These are phyloP conservation scores for Astropecten irregularis DNA, from an alignment of 53 echinoderm and acorn worm species.

Conservation along the genomic window DNA sequence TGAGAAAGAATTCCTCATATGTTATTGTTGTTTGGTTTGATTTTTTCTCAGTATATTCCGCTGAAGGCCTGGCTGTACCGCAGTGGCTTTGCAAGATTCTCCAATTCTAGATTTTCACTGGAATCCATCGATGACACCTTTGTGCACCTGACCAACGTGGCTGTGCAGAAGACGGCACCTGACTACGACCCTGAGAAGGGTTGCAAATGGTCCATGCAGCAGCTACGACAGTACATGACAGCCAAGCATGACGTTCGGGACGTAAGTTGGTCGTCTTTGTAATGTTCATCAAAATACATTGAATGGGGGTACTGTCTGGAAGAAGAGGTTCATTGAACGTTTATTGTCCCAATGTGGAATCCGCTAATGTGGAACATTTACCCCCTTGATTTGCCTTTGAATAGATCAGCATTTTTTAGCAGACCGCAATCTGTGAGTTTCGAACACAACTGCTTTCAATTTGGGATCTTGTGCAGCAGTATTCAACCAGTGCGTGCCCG, in stretches of 20 bases:
- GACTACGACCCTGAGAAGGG: slow-evolving; percentile 99
- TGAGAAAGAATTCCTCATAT: too few species aligned
- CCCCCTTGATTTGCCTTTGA: too few species aligned
- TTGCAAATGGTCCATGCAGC: slow-evolving; percentile 98
- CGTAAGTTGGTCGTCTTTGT: slow-evolving; percentile 52
- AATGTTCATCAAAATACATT: too few species aligned
- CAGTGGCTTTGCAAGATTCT: slow-evolving; percentile 97
- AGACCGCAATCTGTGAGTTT: too few species aligned
- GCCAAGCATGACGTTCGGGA: slow-evolving; percentile 88
- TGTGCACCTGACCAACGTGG: slow-evolving; percentile 98
- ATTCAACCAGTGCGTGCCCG: too few species aligned
- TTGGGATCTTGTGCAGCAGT: too few species aligned
- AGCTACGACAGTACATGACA: slow-evolving; percentile 87
- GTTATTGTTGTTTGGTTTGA: background rate
- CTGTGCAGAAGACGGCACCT: slow-evolving; percentile 98
- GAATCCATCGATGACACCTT: slow-evolving; percentile 97
- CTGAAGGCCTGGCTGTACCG: slow-evolving; percentile 91
- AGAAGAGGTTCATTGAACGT: too few species aligned
- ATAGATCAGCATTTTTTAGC: too few species aligned
- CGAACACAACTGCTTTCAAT: too few species aligned
- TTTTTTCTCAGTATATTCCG: slow-evolving; percentile 82
- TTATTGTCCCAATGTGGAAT: too few species aligned
- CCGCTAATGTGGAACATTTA: too few species aligned
- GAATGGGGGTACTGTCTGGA: too few species aligned
- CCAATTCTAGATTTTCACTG: slow-evolving; percentile 91